A percentile compares a stretch with the other conserved stretches of the same genome.
Evolutionary conservation across 2,888 invertebrate species (phyloP).

Genomic region (Harpalus rubripes): DNA sequence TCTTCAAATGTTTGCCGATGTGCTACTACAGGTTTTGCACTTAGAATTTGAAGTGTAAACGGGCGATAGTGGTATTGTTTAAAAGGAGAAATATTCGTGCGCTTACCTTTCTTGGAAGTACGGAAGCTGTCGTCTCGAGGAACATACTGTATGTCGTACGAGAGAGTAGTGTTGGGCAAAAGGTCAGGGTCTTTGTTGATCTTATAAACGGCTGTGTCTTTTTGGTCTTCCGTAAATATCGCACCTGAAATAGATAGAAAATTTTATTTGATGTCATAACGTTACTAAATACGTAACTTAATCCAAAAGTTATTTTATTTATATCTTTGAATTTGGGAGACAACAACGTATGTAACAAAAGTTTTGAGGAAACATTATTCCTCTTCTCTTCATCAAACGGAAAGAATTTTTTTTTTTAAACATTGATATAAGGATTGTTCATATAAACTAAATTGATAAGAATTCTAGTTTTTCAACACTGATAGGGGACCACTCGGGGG

Average conservation of each 20-base stretch:
- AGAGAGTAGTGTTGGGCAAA: conserved; percentile 91
- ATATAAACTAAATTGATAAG: too few relatives aligned
- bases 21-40: background rate
- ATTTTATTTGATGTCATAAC: background rate
- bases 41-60: background rate
- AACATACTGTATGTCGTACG: conserved; percentile 96
- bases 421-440: too few relatives aligned
- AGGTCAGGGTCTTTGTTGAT: conserved; percentile 93
- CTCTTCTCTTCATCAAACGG: too few relatives aligned
- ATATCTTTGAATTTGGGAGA: too few relatives aligned
- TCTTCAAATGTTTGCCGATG: background rate
- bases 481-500: too few relatives aligned
- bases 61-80: conserved; percentile 64
- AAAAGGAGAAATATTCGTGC: background rate
- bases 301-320: too few relatives aligned
- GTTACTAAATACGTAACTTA: background rate
- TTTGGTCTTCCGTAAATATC: conserved; percentile 93
- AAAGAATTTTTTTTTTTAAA: too few relatives aligned
- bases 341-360: too few relatives aligned
- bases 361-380: too few relatives aligned
- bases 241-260: conserved; percentile 83
- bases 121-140: conserved; percentile 94
- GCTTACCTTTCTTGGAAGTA: conserved; percentile 92
- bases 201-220: conserved; percentile 93
- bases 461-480: too few relatives aligned